phyloP scores from a whole-genome alignment of 2,888 invertebrate species.

The Lasius fuliginosus region DNA sequence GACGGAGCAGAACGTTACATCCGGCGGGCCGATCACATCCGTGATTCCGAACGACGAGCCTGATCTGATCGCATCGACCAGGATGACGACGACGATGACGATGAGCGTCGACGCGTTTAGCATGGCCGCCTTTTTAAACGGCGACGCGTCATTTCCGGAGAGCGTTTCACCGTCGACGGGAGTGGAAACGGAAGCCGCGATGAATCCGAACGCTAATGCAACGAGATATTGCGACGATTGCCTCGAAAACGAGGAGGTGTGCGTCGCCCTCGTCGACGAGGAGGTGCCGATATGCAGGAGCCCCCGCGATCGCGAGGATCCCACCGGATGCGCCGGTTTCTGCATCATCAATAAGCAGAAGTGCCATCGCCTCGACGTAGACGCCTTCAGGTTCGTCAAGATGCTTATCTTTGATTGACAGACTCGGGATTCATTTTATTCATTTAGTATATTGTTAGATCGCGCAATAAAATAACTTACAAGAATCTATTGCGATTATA shows the following conservation, averaged over 20 bases:
- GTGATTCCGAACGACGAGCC: not conserved
- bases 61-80: conserved; percentile 2
- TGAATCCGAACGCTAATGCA: conserved; percentile 67
- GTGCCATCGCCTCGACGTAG: conserved; percentile 85
- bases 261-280: conserved; percentile 89
- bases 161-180: not conserved
- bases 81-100: conserved; percentile 6
- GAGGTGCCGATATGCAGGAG: conserved; percentile 88
- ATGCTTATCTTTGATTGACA: conserved; percentile 9
- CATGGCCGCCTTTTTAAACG: conserved; percentile 52
- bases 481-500: no score
- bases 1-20: conserved; percentile 54
- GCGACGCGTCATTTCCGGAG: conserved; percentile 55
- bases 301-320: conserved; percentile 88
- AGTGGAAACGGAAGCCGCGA: conserved; percentile 71
- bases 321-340: conserved; percentile 88
- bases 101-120: conserved; percentile 45
- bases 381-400: conserved; percentile 83
- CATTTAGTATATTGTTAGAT: not conserved
- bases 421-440: not conserved
- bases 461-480: not conserved
- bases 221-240: conserved; percentile 84
- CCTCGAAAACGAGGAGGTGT: conserved; percentile 88
- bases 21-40: conserved; percentile 3
- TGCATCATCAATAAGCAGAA: conserved; percentile 85